Percentiles rank a stretch among this genome's conserved stretches.
phyloP scores from a whole-genome alignment of 2,797 vertebrate species.

The Bufotes viridis region DNA sequence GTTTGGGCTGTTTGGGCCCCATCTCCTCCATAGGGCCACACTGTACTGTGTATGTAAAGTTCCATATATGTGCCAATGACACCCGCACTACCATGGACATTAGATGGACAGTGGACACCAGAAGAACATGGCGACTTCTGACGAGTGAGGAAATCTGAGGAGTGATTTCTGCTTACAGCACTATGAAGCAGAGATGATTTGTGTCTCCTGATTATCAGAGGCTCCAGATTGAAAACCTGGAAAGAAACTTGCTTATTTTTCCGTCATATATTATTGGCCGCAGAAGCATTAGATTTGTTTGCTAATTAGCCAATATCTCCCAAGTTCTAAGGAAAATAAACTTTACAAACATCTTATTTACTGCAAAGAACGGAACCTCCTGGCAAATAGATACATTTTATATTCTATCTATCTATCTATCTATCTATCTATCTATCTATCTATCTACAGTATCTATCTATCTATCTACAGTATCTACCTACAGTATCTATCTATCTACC shows the following conservation, averaged over 20 bases:
- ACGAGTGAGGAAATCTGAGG: neutral
- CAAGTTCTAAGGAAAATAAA: slow-evolving; percentile 11
- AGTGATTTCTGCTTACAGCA: neutral
- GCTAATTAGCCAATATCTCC: slow-evolving; percentile 10
- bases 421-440: neutral
- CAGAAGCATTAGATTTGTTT: slow-evolving; percentile 21
- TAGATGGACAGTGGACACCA: too few relatives aligned
- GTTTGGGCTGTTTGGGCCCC: neutral
- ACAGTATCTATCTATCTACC: neutral
- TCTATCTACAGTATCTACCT: neutral
- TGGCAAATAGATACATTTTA: neutral
- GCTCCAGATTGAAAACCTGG: slow-evolving; percentile 24
- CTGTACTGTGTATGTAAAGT: neutral
- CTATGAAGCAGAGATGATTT: slow-evolving; percentile 22
- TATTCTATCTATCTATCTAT: neutral
- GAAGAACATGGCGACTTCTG: neutral
- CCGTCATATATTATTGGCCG: slow-evolving; percentile 22
- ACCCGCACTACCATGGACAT: too few relatives aligned
- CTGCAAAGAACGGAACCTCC: neutral
- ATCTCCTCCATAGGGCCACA: neutral
- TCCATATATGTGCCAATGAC: neutral
- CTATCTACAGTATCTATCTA: neutral
- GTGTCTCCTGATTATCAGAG: slow-evolving; percentile 35
- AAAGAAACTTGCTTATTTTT: slow-evolving; percentile 23
- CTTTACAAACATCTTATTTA: slow-evolving; percentile 10